A percentile compares a stretch with the other conserved stretches of the same genome.
Conservation (phyloP, 2,113 vertebrate genomes). For the Tychaedon coryphoeus region DNA sequence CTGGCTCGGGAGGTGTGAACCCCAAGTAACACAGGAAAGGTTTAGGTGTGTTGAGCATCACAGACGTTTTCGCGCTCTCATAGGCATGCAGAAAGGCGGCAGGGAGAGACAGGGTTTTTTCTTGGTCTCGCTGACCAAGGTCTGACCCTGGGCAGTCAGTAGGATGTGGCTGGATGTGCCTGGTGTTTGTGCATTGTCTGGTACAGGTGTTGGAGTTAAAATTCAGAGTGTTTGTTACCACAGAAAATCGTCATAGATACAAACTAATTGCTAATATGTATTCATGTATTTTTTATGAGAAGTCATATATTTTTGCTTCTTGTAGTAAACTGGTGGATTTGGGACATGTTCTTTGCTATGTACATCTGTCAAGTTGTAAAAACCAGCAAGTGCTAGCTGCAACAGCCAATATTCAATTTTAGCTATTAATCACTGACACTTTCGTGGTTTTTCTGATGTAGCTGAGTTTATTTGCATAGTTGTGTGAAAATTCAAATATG, state of each 20-base stretch:
- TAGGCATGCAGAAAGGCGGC: rapidly evolving
- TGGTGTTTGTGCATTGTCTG: too few species aligned
- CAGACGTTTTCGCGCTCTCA: rapidly evolving
- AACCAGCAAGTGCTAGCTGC: neutral
- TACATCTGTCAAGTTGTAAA: neutral
- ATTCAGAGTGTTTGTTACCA: neutral
- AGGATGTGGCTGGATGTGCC: neutral
- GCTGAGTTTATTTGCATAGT: neutral
- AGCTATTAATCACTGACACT: neutral
- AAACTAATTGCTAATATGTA: neutral
- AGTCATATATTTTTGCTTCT: neutral
- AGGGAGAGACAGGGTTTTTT: too few species aligned
- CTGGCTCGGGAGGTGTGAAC: neutral
- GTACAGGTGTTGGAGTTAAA: neutral
- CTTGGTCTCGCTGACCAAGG: too few species aligned
- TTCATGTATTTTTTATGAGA: neutral
- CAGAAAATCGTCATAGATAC: neutral
- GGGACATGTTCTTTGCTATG: neutral
- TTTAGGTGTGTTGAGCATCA: neutral
- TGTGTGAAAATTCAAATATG: neutral
- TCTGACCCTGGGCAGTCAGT: too few species aligned
- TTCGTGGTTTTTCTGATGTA: neutral
- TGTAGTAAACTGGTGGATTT: neutral
- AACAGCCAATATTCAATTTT: neutral
- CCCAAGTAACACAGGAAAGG: rapidly evolving